Base-by-base conservation (phyloP, 37 sponge, comb jelly and placozoan species). In the Cliona cf. orientalis region DNA sequence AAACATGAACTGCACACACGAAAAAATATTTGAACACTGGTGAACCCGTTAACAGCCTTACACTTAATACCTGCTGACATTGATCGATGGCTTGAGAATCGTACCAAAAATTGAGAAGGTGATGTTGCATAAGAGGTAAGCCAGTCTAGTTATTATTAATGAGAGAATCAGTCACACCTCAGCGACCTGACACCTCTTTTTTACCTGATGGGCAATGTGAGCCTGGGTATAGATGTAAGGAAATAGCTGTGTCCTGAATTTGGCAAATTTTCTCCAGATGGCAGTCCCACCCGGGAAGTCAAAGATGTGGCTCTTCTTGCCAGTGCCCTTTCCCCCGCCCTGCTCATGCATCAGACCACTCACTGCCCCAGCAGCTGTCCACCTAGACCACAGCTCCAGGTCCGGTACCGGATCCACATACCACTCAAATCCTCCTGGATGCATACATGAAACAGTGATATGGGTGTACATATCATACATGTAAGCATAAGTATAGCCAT, bases 311-410 rank as follows among this genome's bases (percentile, higher is more conserved):
- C 79, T 71, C 61, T 86, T 86, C 12, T 80, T 35, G 34, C 68
- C 80, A 63, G 29, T 3, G 14, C 87, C 87, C 29, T 79, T 86
- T 21, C 87, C 87, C 33, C 87, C 87, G 25, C 87, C 87, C 46
- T 86, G 87, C 56, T 86, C 87, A 42, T 86, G 87, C 87, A 86
- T 86, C 29, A 86, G 66, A 3, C 87, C 87, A 79, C 87, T 86
- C 45, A 86, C 76, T 33, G 80, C 72, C 4, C 87, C 87, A 42
- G 80, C 87, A 49, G 76, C 80, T 25, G 87, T 86, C 87, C 87
- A 86, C 40, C 87, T 56, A 7, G 64, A 35, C 87, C 87, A 86
- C 80, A 86, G 58, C 58, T 86, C 87, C 72, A 79, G 56, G 62
- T 79, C 80, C 26, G 80, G 74, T 0, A 59, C 59, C 1, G 38